These are phyloP conservation scores for Cardinalis cardinalis DNA, from an alignment of 2,113 vertebrate genomes.

Conservation along the genomic window DNA sequence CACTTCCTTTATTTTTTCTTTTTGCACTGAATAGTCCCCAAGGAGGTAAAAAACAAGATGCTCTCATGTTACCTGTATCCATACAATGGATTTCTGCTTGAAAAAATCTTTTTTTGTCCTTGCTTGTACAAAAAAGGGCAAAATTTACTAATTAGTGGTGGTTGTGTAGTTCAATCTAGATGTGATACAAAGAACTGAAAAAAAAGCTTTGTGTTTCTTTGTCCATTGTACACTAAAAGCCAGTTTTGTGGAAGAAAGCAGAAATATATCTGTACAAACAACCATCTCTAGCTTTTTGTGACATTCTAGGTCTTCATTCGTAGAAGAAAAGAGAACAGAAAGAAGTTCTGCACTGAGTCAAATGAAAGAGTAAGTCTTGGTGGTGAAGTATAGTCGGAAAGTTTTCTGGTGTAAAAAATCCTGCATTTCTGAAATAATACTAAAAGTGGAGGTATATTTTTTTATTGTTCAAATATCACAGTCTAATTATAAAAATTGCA, in stretches of 20 bases:
- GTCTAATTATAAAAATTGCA: neutral
- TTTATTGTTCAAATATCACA: neutral
- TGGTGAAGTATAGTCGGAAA: neutral
- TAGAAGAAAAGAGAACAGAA: conserved; percentile 77
- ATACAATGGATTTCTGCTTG: neutral
- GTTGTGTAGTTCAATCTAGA: neutral
- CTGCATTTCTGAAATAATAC: neutral
- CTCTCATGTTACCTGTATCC: rapidly evolving
- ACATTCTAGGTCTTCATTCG: conserved; percentile 76
- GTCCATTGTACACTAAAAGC: neutral
- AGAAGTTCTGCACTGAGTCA: conserved; percentile 65
- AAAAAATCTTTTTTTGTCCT: neutral
- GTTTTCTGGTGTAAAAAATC: neutral
- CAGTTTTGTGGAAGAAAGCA: neutral
- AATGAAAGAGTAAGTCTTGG: conserved; percentile 76
- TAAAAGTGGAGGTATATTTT: neutral
- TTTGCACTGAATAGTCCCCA: neutral
- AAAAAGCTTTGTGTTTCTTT: neutral
- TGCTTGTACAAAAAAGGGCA: neutral
- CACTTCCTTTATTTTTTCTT: neutral
- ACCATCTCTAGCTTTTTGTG: neutral
- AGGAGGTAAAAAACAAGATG: neutral
- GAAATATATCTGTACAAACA: neutral
- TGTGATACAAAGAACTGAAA: neutral
- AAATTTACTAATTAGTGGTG: neutral